phyloP scores from a whole-genome alignment of 1,140 invertebrate genomes.

The Phenacoccus solenopsis region DNA sequence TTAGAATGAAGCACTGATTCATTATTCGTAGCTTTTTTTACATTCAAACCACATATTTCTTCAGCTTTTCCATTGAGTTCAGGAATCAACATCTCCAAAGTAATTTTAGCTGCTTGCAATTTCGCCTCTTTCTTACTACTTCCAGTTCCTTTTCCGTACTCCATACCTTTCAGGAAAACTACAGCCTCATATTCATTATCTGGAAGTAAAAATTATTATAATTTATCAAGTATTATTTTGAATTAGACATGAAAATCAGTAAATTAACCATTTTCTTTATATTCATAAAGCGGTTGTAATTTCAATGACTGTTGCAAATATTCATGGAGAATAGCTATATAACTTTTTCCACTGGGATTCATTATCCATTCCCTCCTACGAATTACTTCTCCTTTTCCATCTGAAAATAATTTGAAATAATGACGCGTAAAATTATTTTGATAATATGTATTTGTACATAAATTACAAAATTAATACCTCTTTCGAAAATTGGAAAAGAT shows the following conservation, averaged over 20 bases:
- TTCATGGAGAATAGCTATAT: slow-evolving; percentile 90
- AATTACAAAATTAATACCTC: background rate
- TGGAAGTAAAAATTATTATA: background rate
- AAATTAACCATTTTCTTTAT: slow-evolving; percentile 63
- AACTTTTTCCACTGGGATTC: slow-evolving; percentile 83
- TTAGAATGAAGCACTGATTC: background rate
- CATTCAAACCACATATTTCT: slow-evolving; percentile 12
- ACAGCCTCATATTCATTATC: slow-evolving; percentile 61
- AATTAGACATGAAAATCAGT: slow-evolving; percentile 5
- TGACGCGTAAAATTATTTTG: background rate
- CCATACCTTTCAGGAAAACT: slow-evolving; percentile 79
- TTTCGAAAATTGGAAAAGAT: slow-evolving; percentile 53
- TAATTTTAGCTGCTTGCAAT: slow-evolving; percentile 74
- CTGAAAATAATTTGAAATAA: background rate
- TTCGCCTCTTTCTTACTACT: slow-evolving; percentile 93
- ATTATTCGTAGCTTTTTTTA: background rate
- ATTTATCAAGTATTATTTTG: background rate
- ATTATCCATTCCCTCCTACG: slow-evolving; percentile 67
- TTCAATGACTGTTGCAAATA: slow-evolving; percentile 89
- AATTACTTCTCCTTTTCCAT: slow-evolving; percentile 18
- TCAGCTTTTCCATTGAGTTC: slow-evolving; percentile 60
- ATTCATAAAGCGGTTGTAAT: slow-evolving; percentile 84
- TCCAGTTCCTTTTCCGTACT: slow-evolving; percentile 84
- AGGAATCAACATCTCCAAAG: slow-evolving; percentile 85
- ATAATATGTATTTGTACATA: background rate